Evolutionary conservation across 2,797 vertebrate genomes (phyloP).

Genomic region (Lutjanus campechanus): DNA sequence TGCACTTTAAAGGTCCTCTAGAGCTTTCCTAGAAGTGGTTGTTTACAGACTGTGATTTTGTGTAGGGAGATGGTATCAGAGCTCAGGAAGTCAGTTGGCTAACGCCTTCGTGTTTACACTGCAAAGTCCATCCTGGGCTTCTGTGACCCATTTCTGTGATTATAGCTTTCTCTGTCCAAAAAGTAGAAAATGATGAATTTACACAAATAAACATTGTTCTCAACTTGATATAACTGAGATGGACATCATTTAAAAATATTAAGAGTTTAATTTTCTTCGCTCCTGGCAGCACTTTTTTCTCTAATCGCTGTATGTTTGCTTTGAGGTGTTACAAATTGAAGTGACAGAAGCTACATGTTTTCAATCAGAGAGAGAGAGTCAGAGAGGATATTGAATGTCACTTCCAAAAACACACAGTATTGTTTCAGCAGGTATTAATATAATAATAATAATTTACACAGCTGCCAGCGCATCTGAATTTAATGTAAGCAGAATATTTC

Average conservation of each 20-base stretch:
- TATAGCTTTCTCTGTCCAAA: conserved; percentile 17
- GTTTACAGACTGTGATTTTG: conserved; percentile 78
- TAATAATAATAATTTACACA: conserved; percentile 12
- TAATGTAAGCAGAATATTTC: conserved; percentile 24
- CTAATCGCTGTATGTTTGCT: not conserved
- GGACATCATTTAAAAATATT: not conserved
- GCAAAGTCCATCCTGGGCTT: conserved; percentile 59
- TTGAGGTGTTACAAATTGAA: conserved; percentile 24
- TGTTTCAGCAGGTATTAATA: conserved; percentile 19
- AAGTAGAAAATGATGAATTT: conserved; percentile 20
- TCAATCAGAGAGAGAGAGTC: not conserved
- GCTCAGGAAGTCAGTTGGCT: conserved; percentile 82
- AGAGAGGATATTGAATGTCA: conserved; percentile 7
- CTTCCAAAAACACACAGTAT: conserved; percentile 3
- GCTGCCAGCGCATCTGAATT: conserved; percentile 1
- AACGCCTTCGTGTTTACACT: conserved; percentile 83
- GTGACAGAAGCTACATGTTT: conserved; percentile 16
- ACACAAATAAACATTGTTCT: conserved; percentile 34
- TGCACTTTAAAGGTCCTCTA: conserved; percentile 71
- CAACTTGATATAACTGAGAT: not conserved
- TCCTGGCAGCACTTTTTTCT: not conserved
- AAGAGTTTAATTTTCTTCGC: not conserved
- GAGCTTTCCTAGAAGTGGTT: conserved; percentile 66
- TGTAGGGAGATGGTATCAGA: conserved; percentile 80
- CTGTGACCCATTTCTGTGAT: conserved; percentile 70